A percentile compares a stretch with the other conserved stretches of the same genome.
Conservation (phyloP, 2,113 vertebrate species). For the Corydoras sp. region DNA sequence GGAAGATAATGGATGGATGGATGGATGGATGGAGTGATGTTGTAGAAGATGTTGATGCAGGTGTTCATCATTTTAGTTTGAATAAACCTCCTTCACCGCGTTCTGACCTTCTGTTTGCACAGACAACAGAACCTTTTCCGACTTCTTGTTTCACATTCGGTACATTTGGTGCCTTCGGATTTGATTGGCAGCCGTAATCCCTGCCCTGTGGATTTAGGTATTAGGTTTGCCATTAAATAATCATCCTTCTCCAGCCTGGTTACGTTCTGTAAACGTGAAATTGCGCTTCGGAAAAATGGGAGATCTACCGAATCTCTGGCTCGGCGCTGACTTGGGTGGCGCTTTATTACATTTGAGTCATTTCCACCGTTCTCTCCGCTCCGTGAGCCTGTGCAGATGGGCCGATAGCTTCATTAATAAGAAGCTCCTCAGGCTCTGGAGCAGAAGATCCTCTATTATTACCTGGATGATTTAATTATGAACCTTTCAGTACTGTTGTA, state of each 20-base stretch:
- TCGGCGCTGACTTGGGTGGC: conserved; percentile 22
- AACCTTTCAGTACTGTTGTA: conserved; percentile 57
- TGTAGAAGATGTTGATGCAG: no score
- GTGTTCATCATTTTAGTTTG: no score
- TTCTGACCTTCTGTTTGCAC: no score
- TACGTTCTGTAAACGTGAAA: not conserved
- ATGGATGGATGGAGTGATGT: no score
- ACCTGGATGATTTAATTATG: conserved; percentile 65
- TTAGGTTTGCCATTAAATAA: not conserved
- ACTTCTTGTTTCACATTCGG: no score
- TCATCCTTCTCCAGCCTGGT: no score
- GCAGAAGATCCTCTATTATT: conserved; percentile 50
- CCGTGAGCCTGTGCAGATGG: conserved; percentile 25
- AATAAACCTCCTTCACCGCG: no score
- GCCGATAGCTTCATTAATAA: conserved; percentile 36
- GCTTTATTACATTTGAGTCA: conserved; percentile 41
- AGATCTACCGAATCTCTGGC: conserved; percentile 40
- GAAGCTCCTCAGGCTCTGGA: conserved; percentile 14
- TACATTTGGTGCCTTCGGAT: not conserved
- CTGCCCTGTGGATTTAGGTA: not conserved
- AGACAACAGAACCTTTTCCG: no score
- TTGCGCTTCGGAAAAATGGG: conserved; percentile 10
- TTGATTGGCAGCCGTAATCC: conserved; percentile 9
- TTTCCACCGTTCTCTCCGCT: conserved; percentile 12
- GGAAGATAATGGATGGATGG: no score